These are phyloP conservation scores for Sialis lutaria DNA, from an alignment of 2,888 invertebrate species.

Conservation along the genomic window DNA sequence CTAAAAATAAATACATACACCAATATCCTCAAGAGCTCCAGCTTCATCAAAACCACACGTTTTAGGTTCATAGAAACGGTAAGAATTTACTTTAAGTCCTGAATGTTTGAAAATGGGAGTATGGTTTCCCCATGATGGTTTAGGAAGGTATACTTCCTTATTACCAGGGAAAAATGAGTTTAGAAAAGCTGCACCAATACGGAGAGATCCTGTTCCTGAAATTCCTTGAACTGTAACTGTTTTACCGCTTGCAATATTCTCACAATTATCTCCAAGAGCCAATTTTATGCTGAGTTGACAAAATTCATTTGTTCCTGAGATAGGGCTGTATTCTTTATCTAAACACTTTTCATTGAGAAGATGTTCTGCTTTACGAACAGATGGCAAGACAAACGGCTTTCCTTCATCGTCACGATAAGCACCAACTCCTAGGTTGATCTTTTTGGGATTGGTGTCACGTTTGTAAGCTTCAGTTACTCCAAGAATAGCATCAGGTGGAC, in stretches of 20 bases:
- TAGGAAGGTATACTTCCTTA: conserved; percentile 76
- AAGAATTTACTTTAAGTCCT: conserved; percentile 69
- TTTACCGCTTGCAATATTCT: conserved; percentile 45
- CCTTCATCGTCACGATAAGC: conserved; percentile 97
- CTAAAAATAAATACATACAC: conserved; percentile 33
- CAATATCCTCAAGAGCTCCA: conserved; percentile 78
- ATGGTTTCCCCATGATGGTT: conserved; percentile 98
- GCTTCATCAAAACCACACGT: conserved; percentile 87
- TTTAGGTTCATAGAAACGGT: conserved; percentile 85
- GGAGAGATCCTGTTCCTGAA: conserved; percentile 94
- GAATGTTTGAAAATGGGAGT: conserved; percentile 83
- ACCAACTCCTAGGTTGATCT: conserved; percentile 91
- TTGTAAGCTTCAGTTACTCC: conserved; percentile 96
- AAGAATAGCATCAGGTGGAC: conserved; percentile 94
- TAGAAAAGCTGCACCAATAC: conserved; percentile 80
- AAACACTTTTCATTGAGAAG: conserved; percentile 43
- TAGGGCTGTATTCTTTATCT: conserved; percentile 93
- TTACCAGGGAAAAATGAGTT: conserved; percentile 59
- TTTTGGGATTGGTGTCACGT: conserved; percentile 74
- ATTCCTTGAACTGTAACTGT: conserved; percentile 70
- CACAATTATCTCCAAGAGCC: conserved; percentile 69
- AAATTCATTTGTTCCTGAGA: conserved; percentile 72
- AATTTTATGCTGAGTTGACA: conserved; percentile 68
- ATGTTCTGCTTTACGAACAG: conserved; percentile 75
- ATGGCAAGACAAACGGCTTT: conserved; percentile 86